Base-by-base conservation (phyloP, 2,888 invertebrate species). In the Tryphoninae sp. region DNA sequence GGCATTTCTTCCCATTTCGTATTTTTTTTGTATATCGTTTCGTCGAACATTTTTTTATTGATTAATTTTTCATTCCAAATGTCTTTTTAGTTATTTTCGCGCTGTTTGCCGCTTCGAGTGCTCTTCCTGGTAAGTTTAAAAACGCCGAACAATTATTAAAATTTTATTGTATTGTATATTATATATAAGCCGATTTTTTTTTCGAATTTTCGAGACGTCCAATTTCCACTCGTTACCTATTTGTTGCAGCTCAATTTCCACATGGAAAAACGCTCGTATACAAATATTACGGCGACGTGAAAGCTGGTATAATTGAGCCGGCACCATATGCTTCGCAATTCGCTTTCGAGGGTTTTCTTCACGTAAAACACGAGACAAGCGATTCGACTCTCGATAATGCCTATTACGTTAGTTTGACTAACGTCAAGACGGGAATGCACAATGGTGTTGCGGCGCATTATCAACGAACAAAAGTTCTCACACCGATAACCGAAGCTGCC, bases 241-340 rank as follows among this genome's bases (percentile, higher is more conserved):
- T 49, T 13, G 64, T 62, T 9, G 33, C 9, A 89, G 89, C 80
- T 4, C 86, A 83, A 45, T 87, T 89, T 45, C 94, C 94, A 64
- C 93, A 92, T 89, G 94, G 92, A 59, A 92, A 94, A 85, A 93
- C 93, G 75, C 72, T 91, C 22, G 85, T 90, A 59, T 93, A 92
- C 86, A 87, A 90, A 49, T 93, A 92, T 82, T 84, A 89, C 68
- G 92, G 90, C n/a, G 87, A 89, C 65, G 88, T 92, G 26, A 91
- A 90, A 78, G 88, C 91, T n/a, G 92, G 91, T 8, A 88, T 90
- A 19, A 84, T 90, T 26, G 84, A 90, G 3, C 92, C 92, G 7
- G 82, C 80, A 22, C 78, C 88, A 0, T 91, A 87, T 69, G 89
- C 88, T 2, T 92, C 92, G 2, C 86, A 90, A 49, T 92, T 91